phyloP scores from a whole-genome alignment of 2,888 invertebrate genomes.

The Mellilla xanthometata region DNA sequence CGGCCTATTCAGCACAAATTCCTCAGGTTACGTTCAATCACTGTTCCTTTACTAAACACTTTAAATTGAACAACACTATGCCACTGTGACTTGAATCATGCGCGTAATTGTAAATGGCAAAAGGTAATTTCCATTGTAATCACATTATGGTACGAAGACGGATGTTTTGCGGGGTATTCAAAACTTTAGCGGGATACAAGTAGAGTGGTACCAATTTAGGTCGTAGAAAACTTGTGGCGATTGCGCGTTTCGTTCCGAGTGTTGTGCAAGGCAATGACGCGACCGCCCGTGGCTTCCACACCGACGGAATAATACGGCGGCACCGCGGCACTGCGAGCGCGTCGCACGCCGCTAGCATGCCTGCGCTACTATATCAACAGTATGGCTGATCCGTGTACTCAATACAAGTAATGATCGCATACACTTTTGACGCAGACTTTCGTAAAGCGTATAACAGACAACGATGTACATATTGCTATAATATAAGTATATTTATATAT shows the following conservation, averaged over 20 bases:
- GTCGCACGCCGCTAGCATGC: slow-evolving; percentile 23
- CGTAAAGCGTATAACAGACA: too few relatives aligned
- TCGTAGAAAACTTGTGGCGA: slow-evolving; percentile 50
- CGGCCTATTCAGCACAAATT: slow-evolving; percentile 51
- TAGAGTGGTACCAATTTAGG: slow-evolving; percentile 32
- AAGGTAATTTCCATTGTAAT: slow-evolving; percentile 36
- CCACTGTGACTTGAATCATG: slow-evolving; percentile 58
- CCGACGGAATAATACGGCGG: slow-evolving; percentile 51
- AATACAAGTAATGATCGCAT: too few relatives aligned
- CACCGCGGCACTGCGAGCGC: slow-evolving; percentile 24
- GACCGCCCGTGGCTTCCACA: slow-evolving; percentile 55
- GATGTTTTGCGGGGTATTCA: slow-evolving; percentile 4
- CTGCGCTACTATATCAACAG: not conserved
- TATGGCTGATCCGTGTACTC: too few relatives aligned
- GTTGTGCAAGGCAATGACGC: slow-evolving; percentile 41
- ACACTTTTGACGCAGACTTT: too few relatives aligned
- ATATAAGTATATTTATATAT: too few relatives aligned
- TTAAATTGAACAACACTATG: slow-evolving; percentile 62
- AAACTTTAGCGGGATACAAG: slow-evolving; percentile 1
- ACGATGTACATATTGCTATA: too few relatives aligned
- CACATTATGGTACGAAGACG: slow-evolving; percentile 34
- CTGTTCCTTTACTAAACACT: slow-evolving; percentile 54
- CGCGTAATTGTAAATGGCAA: slow-evolving; percentile 44
- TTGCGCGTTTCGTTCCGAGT: slow-evolving; percentile 39
- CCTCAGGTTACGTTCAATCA: slow-evolving; percentile 52